phyloP scores from a whole-genome alignment of 35 echinoderm and acorn worm genomes.

The Lytechinus variegatus region DNA sequence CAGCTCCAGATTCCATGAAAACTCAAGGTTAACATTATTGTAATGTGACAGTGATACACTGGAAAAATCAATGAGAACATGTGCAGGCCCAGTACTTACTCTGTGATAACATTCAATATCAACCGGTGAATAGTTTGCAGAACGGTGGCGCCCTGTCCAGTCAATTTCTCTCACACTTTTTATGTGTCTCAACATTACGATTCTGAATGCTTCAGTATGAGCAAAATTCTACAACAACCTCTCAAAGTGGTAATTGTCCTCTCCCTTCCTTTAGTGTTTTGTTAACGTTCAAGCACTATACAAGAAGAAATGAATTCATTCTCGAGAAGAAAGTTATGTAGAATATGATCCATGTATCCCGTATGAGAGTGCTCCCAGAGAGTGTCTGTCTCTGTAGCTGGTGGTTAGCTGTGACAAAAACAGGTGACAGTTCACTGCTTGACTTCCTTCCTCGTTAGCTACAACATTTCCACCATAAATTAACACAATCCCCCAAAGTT shows the following conservation, averaged over 20 bases:
- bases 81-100: not conserved
- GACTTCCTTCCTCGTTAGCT: constrained; percentile 33
- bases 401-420: constrained; percentile 27
- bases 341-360: not conserved
- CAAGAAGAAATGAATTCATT: not conserved
- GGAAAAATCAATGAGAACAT: not conserved
- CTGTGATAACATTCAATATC: constrained; percentile 24
- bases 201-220: not conserved
- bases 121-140: constrained; percentile 24
- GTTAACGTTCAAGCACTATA: not conserved
- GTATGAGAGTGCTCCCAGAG: not conserved
- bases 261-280: not conserved
- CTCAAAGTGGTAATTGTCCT: not conserved
- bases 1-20: no score
- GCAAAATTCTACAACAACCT: not conserved
- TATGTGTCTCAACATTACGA: not conserved
- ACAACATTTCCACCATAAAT: not conserved
- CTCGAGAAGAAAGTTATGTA: not conserved
- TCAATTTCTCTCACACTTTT: constrained; percentile 30
- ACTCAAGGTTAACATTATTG: not conserved
- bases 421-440: constrained; percentile 23
- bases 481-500: not conserved
- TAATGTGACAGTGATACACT: not conserved
- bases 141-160: constrained; percentile 22
- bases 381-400: not conserved